phyloP scores from a whole-genome alignment of 2,113 vertebrate species.

The Malurus melanocephalus region DNA sequence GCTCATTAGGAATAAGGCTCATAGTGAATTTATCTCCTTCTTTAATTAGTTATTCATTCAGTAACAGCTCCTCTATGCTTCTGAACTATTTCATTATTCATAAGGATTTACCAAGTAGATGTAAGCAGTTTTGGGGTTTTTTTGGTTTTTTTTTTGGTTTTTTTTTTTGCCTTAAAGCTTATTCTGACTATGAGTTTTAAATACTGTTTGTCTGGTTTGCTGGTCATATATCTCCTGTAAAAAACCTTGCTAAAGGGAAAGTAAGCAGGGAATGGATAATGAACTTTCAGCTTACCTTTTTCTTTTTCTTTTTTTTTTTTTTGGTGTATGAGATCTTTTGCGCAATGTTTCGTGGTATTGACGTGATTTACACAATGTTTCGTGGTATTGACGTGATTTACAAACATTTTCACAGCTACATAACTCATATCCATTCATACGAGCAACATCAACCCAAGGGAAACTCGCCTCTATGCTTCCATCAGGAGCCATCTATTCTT shows the following conservation, averaged over 20 bases:
- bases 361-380: neutral
- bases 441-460: neutral
- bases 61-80: neutral
- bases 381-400: neutral
- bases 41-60: conserved; percentile 48
- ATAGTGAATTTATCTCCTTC: conserved; percentile 16
- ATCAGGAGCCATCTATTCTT: neutral
- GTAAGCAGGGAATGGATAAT: neutral
- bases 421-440: neutral
- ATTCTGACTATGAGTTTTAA: conserved; percentile 1
- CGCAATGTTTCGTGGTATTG: too few species aligned
- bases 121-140: neutral
- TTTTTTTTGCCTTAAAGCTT: neutral
- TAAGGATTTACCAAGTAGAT: conserved; percentile 20
- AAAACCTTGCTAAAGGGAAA: neutral
- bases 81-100: conserved; percentile 41
- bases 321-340: neutral
- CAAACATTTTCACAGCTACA: neutral
- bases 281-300: neutral
- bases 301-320: too few species aligned
- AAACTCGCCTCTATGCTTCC: neutral
- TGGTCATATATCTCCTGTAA: neutral
- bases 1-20: conserved; percentile 2
- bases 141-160: neutral
- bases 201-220: neutral